phyloP scores from a whole-genome alignment of 2,888 invertebrate genomes.

The Polymixis lichenea region DNA sequence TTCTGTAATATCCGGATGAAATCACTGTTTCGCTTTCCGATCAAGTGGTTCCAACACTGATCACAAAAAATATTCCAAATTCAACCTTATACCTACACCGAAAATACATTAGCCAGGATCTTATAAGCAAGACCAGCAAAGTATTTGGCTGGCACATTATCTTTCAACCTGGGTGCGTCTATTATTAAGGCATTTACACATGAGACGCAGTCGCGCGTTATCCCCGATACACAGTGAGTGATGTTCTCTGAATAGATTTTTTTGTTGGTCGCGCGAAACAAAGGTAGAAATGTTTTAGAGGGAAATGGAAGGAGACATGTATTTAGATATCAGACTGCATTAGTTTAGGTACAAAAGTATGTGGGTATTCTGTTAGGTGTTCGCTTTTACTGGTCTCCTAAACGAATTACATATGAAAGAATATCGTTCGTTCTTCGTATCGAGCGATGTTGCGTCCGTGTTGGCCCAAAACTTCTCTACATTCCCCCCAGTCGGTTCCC shows the following conservation, averaged over 20 bases:
- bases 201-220: slow-evolving; percentile 68
- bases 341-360: background rate
- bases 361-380: background rate
- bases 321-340: background rate
- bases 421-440: background rate
- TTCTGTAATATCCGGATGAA: background rate
- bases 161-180: slow-evolving; percentile 75
- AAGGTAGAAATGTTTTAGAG: slow-evolving; percentile 30
- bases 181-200: slow-evolving; percentile 71
- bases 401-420: background rate
- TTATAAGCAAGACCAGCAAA: slow-evolving; percentile 48
- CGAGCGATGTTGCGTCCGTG: background rate
- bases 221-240: slow-evolving; percentile 67
- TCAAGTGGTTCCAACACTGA: background rate
- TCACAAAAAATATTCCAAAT: slow-evolving; percentile 3
- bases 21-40: slow-evolving; percentile 12
- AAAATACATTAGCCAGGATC: slow-evolving; percentile 53
- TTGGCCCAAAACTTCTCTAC: background rate
- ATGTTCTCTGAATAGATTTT: slow-evolving; percentile 60
- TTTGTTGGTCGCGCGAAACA: slow-evolving; percentile 48
- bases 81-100: slow-evolving; percentile 1
- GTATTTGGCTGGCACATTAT: slow-evolving; percentile 56
- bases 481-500: too few relatives aligned
- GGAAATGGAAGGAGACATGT: background rate
- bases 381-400: background rate